phyloP scores from a whole-genome alignment of 2,797 vertebrate genomes.

The Jordanella pulchra region DNA sequence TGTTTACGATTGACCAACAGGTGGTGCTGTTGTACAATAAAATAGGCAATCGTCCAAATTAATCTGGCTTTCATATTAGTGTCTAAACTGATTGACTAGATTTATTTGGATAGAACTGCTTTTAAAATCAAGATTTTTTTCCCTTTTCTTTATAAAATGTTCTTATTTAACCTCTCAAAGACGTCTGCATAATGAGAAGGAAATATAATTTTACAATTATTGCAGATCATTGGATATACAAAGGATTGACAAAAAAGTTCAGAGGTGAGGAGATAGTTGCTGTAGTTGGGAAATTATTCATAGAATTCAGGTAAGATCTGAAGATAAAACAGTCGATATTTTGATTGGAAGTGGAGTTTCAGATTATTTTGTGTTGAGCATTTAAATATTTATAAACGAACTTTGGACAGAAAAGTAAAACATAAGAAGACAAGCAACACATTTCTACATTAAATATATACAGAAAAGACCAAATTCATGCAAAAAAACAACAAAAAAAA shows the following conservation, averaged over 20 bases:
- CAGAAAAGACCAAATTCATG: not conserved
- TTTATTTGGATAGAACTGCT: not conserved
- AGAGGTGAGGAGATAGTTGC: not conserved
- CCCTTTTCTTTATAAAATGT: not conserved
- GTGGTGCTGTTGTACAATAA: conserved; percentile 54
- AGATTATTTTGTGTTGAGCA: not conserved
- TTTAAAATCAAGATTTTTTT: not conserved
- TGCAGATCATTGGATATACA: not conserved
- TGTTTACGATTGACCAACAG: not conserved
- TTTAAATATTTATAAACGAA: not conserved
- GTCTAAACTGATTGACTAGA: conserved; percentile 1
- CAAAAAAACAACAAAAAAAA: not conserved
- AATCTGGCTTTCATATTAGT: not conserved
- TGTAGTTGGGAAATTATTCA: not conserved
- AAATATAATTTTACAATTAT: not conserved
- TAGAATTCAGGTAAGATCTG: not conserved
- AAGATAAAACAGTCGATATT: not conserved
- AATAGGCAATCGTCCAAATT: not conserved
- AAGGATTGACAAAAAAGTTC: not conserved
- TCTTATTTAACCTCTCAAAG: not conserved
- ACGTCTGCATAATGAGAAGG: too few relatives aligned
- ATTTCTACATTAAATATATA: not conserved
- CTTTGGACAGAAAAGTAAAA: not conserved
- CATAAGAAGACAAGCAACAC: not conserved
- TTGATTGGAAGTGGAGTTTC: not conserved